Evolutionary conservation across 2,888 invertebrate species (phyloP).

Genomic region (Artemia sp.): DNA sequence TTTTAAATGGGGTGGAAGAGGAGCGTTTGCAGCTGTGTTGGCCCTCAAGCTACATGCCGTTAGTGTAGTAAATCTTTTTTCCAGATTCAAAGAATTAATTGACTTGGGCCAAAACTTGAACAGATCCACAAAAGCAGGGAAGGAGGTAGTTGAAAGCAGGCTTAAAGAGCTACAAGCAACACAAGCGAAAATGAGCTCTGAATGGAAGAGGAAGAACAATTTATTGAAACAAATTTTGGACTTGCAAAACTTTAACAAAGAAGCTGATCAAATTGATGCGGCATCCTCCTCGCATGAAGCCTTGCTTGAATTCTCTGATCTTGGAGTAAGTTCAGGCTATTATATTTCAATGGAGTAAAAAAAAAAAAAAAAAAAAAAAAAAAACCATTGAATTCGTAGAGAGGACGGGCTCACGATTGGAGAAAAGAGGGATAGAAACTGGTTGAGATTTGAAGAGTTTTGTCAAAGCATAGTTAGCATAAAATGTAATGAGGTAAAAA

Average conservation of each 20-base stretch:
- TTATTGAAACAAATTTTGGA: conserved; percentile 73
- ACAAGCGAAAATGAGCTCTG: conserved; percentile 28
- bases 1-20: too few species aligned
- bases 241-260: conserved; percentile 77
- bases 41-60: not conserved
- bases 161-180: conserved; percentile 54
- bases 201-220: conserved; percentile 65
- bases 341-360: too few species aligned
- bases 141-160: conserved; percentile 55
- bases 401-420: too few species aligned
- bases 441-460: too few species aligned
- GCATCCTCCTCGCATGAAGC: conserved; percentile 84
- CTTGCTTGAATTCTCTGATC: conserved; percentile 68
- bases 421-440: too few species aligned
- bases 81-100: conserved; percentile 30
- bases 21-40: too few species aligned
- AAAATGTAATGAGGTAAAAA: too few species aligned
- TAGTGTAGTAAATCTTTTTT: not conserved
- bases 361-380: too few species aligned
- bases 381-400: too few species aligned
- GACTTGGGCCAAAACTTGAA: conserved; percentile 30
- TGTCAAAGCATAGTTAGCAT: too few species aligned
- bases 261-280: conserved; percentile 92
- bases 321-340: conserved; percentile 49
- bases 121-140: conserved; percentile 44